phyloP scores from a whole-genome alignment of 2,113 vertebrate species.

The Sceloporus undulatus region DNA sequence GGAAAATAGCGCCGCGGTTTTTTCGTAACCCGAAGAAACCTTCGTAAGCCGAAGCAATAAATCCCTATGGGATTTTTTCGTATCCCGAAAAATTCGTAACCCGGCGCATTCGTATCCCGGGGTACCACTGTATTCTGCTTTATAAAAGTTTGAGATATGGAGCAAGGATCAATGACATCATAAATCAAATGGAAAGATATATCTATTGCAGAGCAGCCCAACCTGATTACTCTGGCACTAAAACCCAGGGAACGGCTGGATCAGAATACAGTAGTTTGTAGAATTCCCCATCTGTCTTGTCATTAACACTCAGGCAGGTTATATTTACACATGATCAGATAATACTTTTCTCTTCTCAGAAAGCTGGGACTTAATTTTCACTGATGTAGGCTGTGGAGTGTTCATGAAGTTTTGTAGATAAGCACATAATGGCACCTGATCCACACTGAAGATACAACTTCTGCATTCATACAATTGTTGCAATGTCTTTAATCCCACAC shows the following conservation, averaged over 20 bases:
- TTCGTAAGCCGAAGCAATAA: no score
- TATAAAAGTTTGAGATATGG: constrained; percentile 23
- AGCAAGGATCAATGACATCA: constrained; percentile 21
- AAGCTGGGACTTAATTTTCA: constrained; percentile 47
- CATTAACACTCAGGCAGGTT: constrained; percentile 46
- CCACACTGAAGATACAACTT: background rate
- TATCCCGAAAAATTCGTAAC: no score
- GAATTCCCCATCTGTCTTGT: constrained; percentile 46
- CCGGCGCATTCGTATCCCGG: no score
- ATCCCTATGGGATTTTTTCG: no score
- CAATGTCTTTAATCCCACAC: constrained; percentile 1
- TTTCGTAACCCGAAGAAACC: no score
- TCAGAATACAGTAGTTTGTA: constrained; percentile 41
- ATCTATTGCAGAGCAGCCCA: constrained; percentile 22
- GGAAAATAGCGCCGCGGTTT: no score
- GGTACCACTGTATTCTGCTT: constrained; percentile 35
- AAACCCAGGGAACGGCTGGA: constrained; percentile 43
- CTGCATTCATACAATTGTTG: background rate
- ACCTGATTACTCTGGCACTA: constrained; percentile 36
- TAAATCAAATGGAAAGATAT: background rate
- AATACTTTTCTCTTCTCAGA: constrained; percentile 29
- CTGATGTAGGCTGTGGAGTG: constrained; percentile 40
- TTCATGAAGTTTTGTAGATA: constrained; percentile 45
- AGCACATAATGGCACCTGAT: constrained; percentile 16
- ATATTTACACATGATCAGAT: constrained; percentile 50